These are phyloP conservation scores for Centropus bengalensis DNA, from an alignment of 2,113 vertebrate genomes.

Conservation along the genomic window DNA sequence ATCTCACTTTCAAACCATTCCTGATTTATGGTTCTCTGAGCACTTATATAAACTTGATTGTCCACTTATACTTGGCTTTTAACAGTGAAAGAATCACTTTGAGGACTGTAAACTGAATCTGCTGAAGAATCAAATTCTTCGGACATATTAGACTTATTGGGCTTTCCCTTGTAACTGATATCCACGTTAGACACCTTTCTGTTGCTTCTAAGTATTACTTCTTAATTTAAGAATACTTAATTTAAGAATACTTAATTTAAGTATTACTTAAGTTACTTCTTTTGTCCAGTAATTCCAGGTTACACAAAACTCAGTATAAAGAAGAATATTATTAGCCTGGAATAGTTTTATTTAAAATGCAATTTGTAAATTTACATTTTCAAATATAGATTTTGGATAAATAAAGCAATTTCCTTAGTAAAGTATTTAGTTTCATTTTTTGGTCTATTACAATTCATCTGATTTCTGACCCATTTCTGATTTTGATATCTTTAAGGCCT, in stretches of 20 bases:
- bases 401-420: neutral
- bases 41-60: slow-evolving; percentile 30
- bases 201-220: neutral
- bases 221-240: too few relatives aligned
- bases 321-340: neutral
- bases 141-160: neutral
- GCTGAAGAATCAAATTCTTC: slow-evolving; percentile 58
- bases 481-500: rapidly evolving
- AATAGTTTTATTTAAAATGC: neutral
- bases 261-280: too few relatives aligned
- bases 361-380: neutral
- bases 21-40: slow-evolving; percentile 33
- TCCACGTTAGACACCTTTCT: neutral
- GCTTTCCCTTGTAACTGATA: slow-evolving; percentile 13
- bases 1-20: slow-evolving; percentile 57
- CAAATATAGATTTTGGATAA: neutral
- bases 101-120: slow-evolving; percentile 56
- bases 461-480: neutral
- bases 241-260: too few relatives aligned
- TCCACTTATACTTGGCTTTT: slow-evolving; percentile 51
- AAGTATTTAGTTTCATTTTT: neutral
- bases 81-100: slow-evolving; percentile 46
- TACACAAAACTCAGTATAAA: neutral
- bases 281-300: neutral
- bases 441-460: neutral